Evolutionary conservation across 2,113 vertebrate species (phyloP).

Genomic region (Solenodon paradoxus): DNA sequence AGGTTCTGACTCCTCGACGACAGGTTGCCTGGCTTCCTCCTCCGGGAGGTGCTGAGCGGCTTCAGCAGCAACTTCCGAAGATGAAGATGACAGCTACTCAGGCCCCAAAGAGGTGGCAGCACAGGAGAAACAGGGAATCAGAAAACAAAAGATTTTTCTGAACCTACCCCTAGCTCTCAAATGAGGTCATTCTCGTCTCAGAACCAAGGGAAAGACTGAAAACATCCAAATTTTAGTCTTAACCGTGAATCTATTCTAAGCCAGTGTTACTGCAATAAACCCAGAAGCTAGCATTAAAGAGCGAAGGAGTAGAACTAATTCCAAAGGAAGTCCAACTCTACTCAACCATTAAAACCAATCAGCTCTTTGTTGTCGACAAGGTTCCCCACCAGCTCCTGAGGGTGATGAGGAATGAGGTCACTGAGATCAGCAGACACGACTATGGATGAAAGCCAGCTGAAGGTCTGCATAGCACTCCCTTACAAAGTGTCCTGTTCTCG

Average conservation of each 20-base stretch:
- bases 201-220: background rate
- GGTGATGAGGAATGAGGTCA: rapidly evolving
- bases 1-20: background rate
- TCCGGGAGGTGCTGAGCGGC: background rate
- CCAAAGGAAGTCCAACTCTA: background rate
- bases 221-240: background rate
- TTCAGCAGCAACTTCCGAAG: background rate
- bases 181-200: background rate
- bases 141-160: background rate
- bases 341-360: background rate
- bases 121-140: background rate
- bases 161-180: background rate
- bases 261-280: background rate
- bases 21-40: background rate
- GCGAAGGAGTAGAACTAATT: background rate
- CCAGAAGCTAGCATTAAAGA: background rate
- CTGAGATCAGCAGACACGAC: background rate
- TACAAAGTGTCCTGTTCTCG: background rate
- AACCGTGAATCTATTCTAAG: background rate
- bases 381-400: background rate
- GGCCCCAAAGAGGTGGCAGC: background rate
- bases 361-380: background rate
- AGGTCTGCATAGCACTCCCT: background rate
- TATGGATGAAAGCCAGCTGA: background rate
- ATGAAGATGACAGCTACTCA: conserved; percentile 61